A percentile compares a stretch with the other conserved stretches of the same genome.
Conservation (phyloP, 2,113 vertebrate species). For the Ranitomeya variabilis region DNA sequence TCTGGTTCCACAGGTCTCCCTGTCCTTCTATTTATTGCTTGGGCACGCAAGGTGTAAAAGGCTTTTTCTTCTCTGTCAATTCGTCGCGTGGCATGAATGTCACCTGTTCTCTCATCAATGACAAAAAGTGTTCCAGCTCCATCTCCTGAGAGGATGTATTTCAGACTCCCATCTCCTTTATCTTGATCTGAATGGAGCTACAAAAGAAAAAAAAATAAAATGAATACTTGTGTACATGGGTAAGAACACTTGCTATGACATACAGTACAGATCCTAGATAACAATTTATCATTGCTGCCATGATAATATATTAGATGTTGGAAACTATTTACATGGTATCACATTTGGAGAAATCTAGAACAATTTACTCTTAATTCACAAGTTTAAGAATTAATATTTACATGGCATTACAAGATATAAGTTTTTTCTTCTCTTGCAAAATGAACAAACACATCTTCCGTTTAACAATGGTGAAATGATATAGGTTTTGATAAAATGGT, state of each 20-base stretch:
- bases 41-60: slow-evolving; percentile 80
- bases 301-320: neutral
- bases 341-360: neutral
- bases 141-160: slow-evolving; percentile 83
- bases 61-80: slow-evolving; percentile 84
- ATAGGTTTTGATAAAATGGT: neutral
- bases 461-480: neutral
- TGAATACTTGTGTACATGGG: neutral
- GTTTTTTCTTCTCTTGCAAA: neutral
- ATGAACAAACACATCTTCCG: neutral
- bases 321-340: neutral
- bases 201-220: slow-evolving; percentile 8
- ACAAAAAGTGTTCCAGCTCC: slow-evolving; percentile 83
- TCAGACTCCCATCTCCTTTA: slow-evolving; percentile 80
- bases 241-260: neutral
- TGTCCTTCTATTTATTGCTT: slow-evolving; percentile 82
- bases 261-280: neutral
- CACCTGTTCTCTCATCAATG: slow-evolving; percentile 84
- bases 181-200: slow-evolving; percentile 84
- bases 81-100: slow-evolving; percentile 81
- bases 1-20: slow-evolving; percentile 79
- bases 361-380: neutral
- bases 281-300: neutral
- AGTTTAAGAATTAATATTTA: neutral
- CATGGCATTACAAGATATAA: neutral